A percentile compares a stretch with the other conserved stretches of the same genome.
Evolutionary conservation across 2,888 invertebrate species (phyloP).

Genomic region (Norana najaformis): DNA sequence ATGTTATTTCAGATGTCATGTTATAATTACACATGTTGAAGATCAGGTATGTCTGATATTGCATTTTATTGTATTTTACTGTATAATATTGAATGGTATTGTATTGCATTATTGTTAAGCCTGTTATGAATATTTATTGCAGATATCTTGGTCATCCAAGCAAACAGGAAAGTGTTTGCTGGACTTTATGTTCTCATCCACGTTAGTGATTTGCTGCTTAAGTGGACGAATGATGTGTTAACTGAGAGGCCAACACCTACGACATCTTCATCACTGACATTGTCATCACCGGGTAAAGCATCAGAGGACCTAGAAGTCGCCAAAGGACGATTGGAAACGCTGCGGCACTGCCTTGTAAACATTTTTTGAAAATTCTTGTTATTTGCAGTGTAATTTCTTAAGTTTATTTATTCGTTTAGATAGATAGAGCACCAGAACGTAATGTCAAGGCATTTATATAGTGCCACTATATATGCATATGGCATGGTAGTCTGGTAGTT

Average conservation of each 20-base stretch:
- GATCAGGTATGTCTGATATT: background rate
- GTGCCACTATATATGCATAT: background rate
- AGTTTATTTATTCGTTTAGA: background rate
- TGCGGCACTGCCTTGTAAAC: background rate
- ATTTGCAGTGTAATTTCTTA: background rate
- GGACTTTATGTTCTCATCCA: background rate
- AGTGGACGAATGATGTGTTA: background rate
- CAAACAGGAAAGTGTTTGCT: constrained; percentile 16
- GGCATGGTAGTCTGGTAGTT: background rate
- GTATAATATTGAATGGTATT: too few species aligned
- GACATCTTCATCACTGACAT: background rate
- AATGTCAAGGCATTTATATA: background rate
- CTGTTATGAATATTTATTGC: background rate
- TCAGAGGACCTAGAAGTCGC: background rate
- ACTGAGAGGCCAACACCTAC: background rate
- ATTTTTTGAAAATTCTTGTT: background rate
- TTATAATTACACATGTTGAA: background rate
- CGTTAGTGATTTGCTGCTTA: constrained; percentile 9
- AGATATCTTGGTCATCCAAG: background rate
- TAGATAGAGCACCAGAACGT: background rate
- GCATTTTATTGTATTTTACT: background rate
- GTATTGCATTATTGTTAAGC: background rate
- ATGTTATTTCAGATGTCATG: background rate
- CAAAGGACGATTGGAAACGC: background rate
- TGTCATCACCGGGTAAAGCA: background rate